Conservation (phyloP, 2,888 invertebrate genomes). For the Hypomecis atomaria region DNA sequence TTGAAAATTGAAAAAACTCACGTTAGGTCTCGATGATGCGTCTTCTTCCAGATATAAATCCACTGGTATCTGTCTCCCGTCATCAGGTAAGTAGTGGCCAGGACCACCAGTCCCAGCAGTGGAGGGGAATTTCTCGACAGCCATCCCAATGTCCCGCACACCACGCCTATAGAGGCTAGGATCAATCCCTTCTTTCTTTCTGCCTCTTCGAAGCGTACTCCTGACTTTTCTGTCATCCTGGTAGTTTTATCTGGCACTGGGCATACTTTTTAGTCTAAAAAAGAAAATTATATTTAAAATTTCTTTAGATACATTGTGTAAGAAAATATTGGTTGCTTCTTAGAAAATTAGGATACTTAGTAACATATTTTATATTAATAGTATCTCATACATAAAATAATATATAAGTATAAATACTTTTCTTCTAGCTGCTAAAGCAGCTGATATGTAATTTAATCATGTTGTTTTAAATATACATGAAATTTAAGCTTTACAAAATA, state of each 20-base stretch:
- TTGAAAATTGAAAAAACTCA: constrained; percentile 53
- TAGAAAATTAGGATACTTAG: too few relatives aligned
- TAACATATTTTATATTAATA: too few relatives aligned
- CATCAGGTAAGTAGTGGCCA: constrained; percentile 66
- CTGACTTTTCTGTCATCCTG: constrained; percentile 75
- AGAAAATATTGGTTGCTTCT: too few relatives aligned
- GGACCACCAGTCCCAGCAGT: constrained; percentile 54
- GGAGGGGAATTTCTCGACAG: constrained; percentile 55
- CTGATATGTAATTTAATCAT: too few relatives aligned
- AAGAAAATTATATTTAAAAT: too few relatives aligned
- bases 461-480: too few relatives aligned
- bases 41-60: constrained; percentile 78
- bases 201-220: constrained; percentile 75
- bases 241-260: constrained; percentile 52
- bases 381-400: too few relatives aligned
- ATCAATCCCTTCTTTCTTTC: constrained; percentile 63
- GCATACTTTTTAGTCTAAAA: constrained; percentile 46
- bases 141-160: constrained; percentile 59
- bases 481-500: too few relatives aligned
- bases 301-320: too few relatives aligned
- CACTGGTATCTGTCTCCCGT: constrained; percentile 79
- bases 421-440: too few relatives aligned
- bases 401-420: too few relatives aligned
- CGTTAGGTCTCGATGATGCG: constrained; percentile 70
- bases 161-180: constrained; percentile 55